Evolutionary conservation across 2,797 vertebrate genomes (phyloP).

Genomic region (Tamandua tetradactyla): DNA sequence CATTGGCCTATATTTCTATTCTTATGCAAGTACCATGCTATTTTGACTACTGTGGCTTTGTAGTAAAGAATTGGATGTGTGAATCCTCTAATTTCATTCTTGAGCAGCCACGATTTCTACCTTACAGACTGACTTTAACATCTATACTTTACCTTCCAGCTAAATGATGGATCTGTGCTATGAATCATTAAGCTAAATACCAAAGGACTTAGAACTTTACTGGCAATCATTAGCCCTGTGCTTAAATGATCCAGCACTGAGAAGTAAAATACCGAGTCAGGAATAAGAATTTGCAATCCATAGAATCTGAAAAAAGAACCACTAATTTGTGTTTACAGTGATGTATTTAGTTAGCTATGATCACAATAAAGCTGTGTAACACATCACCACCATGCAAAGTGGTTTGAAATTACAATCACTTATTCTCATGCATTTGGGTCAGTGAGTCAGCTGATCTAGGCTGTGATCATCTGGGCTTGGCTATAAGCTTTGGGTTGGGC

Average conservation of each 20-base stretch:
- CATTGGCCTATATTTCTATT: too few species aligned
- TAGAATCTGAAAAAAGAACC: not conserved
- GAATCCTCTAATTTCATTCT: too few species aligned
- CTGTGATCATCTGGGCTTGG: not conserved
- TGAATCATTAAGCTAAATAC: not conserved
- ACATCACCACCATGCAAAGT: not conserved
- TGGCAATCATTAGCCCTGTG: not conserved
- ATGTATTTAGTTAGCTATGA: not conserved
- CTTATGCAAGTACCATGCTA: too few species aligned
- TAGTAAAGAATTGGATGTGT: too few species aligned
- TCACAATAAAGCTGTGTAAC: not conserved
- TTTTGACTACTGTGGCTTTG: too few species aligned
- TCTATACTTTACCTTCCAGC: not conserved
- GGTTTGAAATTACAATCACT: not conserved
- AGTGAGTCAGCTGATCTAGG: not conserved
- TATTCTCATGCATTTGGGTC: not conserved
- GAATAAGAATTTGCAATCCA: not conserved
- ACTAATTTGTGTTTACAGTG: not conserved
- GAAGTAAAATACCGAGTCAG: not conserved
- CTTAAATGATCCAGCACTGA: not conserved
- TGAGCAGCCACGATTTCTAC: conserved; percentile 1
- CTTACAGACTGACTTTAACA: not conserved
- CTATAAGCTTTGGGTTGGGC: not conserved
- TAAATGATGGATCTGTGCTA: not conserved
- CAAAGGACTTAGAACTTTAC: not conserved